Conservation (phyloP, 1,140 invertebrate species). For the Drosophila carrolli region DNA sequence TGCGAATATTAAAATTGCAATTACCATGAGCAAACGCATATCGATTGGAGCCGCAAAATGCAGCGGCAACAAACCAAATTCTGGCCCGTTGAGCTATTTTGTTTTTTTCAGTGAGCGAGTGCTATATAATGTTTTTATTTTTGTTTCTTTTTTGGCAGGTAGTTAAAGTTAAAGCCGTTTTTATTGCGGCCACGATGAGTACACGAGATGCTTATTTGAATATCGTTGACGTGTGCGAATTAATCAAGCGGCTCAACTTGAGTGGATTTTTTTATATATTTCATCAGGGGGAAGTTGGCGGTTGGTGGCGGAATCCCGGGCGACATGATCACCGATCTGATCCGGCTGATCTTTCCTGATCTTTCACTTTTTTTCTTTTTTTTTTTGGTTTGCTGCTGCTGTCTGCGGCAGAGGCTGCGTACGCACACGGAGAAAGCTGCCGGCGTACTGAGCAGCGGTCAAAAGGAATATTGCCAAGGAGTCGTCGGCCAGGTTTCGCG, state of each 20-base stretch:
- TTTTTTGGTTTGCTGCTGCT: slow-evolving; percentile 23
- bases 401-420: slow-evolving; percentile 35
- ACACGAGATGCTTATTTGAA: slow-evolving; percentile 70
- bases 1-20: slow-evolving; percentile 84
- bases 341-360: slow-evolving; percentile 14
- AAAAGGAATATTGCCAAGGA: slow-evolving; percentile 67
- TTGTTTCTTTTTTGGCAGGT: slow-evolving; percentile 55
- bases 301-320: slow-evolving; percentile 35
- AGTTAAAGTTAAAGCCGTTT: slow-evolving; percentile 64
- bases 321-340: slow-evolving; percentile 46
- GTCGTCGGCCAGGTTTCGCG: slow-evolving; percentile 39
- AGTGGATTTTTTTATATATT: slow-evolving; percentile 27
- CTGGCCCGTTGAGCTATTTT: slow-evolving; percentile 60
- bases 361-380: slow-evolving; percentile 44
- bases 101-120: slow-evolving; percentile 21
- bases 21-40: slow-evolving; percentile 83
- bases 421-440: slow-evolving; percentile 80
- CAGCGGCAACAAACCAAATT: slow-evolving; percentile 75
- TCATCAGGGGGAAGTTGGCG: slow-evolving; percentile 34
- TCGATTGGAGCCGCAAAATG: slow-evolving; percentile 72
- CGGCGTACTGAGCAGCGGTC: slow-evolving; percentile 70
- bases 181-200: slow-evolving; percentile 63
- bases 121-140: slow-evolving; percentile 16
- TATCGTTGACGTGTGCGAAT: slow-evolving; percentile 64
- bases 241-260: slow-evolving; percentile 67